Percentiles rank a stretch among this genome's conserved stretches.
Evolutionary conservation across 2,113 vertebrate species (phyloP).

Genomic region (Pelusios castaneus): DNA sequence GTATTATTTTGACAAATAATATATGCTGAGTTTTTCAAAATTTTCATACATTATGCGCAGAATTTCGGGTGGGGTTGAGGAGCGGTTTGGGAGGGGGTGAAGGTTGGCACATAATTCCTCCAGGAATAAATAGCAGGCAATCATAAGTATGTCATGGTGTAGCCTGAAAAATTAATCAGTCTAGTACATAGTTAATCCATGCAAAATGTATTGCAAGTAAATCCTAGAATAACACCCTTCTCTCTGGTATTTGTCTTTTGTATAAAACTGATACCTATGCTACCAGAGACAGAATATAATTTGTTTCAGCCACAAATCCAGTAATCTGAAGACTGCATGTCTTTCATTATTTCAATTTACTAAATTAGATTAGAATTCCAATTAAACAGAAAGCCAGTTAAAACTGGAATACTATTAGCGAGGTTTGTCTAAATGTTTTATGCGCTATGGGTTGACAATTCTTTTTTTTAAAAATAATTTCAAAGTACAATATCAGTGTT

Average conservation of each 20-base stretch:
- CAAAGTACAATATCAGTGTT: neutral
- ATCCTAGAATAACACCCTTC: neutral
- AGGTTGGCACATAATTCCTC: too few species aligned
- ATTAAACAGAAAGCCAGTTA: neutral
- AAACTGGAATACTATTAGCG: neutral
- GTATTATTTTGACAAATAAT: too few species aligned
- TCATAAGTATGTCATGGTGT: neutral
- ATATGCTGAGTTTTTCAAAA: too few species aligned
- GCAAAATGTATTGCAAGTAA: neutral
- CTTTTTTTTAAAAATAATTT: neutral
- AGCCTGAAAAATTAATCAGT: neutral
- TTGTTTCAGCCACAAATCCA: neutral
- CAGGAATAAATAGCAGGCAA: neutral
- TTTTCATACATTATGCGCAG: too few species aligned
- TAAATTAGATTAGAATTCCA: slow-evolving; percentile 40
- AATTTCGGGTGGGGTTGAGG: too few species aligned
- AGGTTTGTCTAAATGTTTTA: neutral
- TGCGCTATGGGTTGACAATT: neutral
- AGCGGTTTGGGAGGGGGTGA: too few species aligned
- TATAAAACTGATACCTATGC: neutral
- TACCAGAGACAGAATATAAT: neutral
- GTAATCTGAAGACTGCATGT: neutral
- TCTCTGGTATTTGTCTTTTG: neutral
- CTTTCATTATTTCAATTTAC: slow-evolving; percentile 33
- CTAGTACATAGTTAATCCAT: neutral